Base-by-base conservation (phyloP, 2,797 vertebrate genomes). In the Ceryle rudis region DNA sequence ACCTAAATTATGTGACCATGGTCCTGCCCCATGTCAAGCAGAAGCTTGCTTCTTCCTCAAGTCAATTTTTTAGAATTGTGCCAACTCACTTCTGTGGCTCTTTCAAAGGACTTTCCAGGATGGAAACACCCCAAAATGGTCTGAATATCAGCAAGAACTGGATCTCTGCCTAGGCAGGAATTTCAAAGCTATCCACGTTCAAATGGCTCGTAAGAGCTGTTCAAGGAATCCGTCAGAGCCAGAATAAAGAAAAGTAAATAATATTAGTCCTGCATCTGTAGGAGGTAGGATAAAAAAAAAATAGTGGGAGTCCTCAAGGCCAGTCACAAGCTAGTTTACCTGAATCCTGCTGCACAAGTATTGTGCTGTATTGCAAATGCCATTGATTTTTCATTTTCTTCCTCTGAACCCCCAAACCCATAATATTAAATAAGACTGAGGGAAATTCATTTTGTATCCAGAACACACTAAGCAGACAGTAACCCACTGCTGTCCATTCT, bases 311-410 rank as follows among this genome's bases (percentile, higher is more conserved):
- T 79, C 73, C 73, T 92, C 75, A 87, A 83, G 66, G 71, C 67
- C 73, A 90, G 39, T 70, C 66, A 91, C 55, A 64, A 83, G 61
- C 28, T 77, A 60, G n/a, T 67, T 95, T 81, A 47, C 52, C 60
- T 66, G 66, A 75, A 95, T 84, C 57, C 51, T 91, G 80, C 54
- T 91, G 66, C 54, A 92, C 46, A 42, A 60, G 35, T 58, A 92
- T 54, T 81, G 28, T 57, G 41, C 52, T 94, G 13, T 64, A 57
- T 81, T 96, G 81, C 78, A 94, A 90, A 95, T 93, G 74, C 44
- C 75, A 95, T 81, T 80, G 90, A 94, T 93, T 95, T 92, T 96
- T 95, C 70, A 91, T 95, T 93, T 95, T 90, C 81, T 90, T 58
- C 23, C 57, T 71, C 64, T 84, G 82, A 96, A 93, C 90, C 42